phyloP scores from a whole-genome alignment of 2,888 invertebrate species.

The Tetropium fuscum region DNA sequence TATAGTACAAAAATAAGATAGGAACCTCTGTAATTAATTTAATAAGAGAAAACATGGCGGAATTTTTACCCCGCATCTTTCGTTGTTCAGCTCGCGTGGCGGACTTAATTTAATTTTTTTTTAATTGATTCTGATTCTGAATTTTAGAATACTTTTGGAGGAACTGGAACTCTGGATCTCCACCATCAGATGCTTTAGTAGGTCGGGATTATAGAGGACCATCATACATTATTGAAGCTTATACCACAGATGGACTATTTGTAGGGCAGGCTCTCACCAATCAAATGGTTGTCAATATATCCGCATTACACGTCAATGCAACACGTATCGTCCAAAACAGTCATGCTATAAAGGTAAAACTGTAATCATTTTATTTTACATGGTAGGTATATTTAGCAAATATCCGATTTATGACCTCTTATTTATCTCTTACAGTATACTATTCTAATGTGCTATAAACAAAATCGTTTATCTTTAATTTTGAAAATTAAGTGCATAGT shows the following conservation, averaged over 20 bases:
- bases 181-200: constrained; percentile 13
- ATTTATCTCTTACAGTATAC: background rate
- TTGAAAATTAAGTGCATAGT: no score
- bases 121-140: background rate
- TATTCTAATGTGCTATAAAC: no score
- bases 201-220: constrained; percentile 7
- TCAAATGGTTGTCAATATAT: constrained; percentile 13
- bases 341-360: constrained; percentile 1
- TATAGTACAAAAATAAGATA: no score
- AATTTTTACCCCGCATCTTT: no score
- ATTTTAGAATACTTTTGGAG: constrained; percentile 19
- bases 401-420: background rate
- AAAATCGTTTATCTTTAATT: no score
- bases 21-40: no score
- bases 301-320: constrained; percentile 3
- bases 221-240: constrained; percentile 18
- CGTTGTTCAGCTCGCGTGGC: no score
- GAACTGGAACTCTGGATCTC: constrained; percentile 12
- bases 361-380: no score
- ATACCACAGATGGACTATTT: constrained; percentile 9
- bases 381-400: no score
- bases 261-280: constrained; percentile 11
- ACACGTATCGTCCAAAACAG: background rate
- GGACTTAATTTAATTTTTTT: background rate
- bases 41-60: no score